Evolutionary conservation across 1,140 invertebrate species (phyloP), one percentile per base, ranked within the genome.

Genomic region (Trachymyrmex septentrionalis): DNA sequence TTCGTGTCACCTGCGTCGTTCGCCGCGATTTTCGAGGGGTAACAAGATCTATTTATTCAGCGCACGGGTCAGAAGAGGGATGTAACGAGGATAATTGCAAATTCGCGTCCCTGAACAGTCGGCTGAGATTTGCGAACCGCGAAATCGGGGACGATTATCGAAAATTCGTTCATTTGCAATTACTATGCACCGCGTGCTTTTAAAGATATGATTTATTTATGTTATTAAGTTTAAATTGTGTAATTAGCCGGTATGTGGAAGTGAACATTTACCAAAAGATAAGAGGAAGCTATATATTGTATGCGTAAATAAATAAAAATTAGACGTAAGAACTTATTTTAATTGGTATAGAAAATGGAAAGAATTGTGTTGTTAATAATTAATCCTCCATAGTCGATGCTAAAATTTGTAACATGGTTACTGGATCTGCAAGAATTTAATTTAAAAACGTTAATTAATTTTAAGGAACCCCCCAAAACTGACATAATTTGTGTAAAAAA

Each of bases 31-130:
- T 85, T 76, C 73, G 82, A 77, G 30, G 82, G 50, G 82, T 78
- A 85, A 85, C 82, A 66, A 78, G 82, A 85, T 85, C 73, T 85
- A 77, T 85, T 85, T 85, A 85, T 78, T 50, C 48, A 48, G 24
- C 34, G 34, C 34, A 38, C 76, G 30, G 38, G 27, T 61, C 50
- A 27, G 77, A 21, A 61, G n/a, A 61, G 59, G 61, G 75, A 85
- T 55, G 48, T 75, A 64, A 78, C 30, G 73, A 53, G 59, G 27
- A 80, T 78, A 78, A 76, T 77, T 75, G 82, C 80, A 19, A 73
- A 84, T 75, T 73, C 80, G 55, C 80, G 67, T 72, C 19, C 80
- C 55, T 34, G 80, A 44, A 72, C 53, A n/a, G 24, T 72, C 67
- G 67, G 24, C 24, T 82, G 80, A 61, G 80, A 82, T 82, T 82